These are phyloP conservation scores for Tupaia chinensis DNA, from an alignment of 2,113 vertebrate species.

Conservation along the genomic window DNA sequence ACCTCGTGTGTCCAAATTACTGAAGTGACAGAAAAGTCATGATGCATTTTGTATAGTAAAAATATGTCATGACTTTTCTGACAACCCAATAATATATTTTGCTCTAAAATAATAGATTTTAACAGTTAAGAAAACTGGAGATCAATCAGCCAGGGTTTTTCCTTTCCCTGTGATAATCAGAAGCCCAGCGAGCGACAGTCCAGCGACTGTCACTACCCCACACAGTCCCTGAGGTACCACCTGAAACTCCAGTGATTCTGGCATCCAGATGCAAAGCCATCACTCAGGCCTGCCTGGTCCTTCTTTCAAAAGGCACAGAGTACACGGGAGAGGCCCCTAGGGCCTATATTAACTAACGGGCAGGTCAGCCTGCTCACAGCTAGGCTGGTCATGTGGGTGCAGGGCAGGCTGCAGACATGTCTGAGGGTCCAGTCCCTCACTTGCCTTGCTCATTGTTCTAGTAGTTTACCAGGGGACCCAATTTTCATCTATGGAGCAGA, in stretches of 20 bases:
- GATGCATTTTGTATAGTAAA: no score
- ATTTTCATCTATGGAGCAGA: not conserved
- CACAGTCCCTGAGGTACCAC: no score
- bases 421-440: not conserved
- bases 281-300: not conserved
- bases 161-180: not conserved
- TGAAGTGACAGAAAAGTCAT: no score
- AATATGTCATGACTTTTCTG: no score
- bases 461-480: not conserved
- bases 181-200: not conserved
- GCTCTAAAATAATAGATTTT: not conserved
- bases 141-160: not conserved
- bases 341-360: not conserved
- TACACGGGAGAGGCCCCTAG: not conserved
- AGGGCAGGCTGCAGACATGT: no score
- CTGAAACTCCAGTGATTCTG: not conserved
- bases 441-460: not conserved
- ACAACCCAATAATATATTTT: no score
- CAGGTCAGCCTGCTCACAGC: not conserved
- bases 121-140: not conserved
- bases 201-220: not conserved
- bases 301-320: not conserved
- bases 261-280: not conserved
- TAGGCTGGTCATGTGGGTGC: rapidly evolving
- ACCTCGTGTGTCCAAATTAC: not conserved